Evolutionary conservation across 2,888 invertebrate species (phyloP).

Genomic region (Monoplex corrugatus): DNA sequence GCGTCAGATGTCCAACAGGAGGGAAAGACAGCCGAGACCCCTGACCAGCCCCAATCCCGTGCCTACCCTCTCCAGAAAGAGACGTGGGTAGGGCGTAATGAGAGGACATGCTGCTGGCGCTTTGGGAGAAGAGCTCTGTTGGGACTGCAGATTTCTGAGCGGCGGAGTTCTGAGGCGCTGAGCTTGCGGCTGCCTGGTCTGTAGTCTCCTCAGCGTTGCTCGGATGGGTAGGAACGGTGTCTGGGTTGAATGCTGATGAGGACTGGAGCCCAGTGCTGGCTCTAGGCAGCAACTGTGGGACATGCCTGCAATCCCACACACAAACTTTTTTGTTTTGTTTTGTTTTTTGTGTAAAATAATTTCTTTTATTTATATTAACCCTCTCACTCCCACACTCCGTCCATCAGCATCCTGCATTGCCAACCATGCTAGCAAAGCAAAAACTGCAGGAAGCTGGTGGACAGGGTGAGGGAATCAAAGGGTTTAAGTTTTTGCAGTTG

Average conservation of each 20-base stretch:
- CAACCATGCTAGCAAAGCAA: too few species aligned
- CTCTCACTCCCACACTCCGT: too few species aligned
- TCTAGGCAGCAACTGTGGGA: too few species aligned
- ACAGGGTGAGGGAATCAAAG: too few species aligned
- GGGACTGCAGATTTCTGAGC: neutral
- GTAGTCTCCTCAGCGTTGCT: neutral
- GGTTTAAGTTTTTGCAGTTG: too few species aligned
- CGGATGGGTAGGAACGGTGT: neutral
- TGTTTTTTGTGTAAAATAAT: too few species aligned
- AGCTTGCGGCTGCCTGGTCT: neutral
- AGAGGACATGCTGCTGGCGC: constrained; percentile 46
- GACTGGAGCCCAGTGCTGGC: too few species aligned
- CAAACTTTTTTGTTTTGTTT: too few species aligned
- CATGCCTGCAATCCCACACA: too few species aligned
- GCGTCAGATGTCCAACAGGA: neutral
- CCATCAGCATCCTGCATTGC: too few species aligned
- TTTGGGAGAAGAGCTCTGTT: constrained; percentile 6
- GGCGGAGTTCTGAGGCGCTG: neutral
- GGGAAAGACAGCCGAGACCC: neutral
- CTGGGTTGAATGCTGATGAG: neutral
- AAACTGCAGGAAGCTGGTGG: too few species aligned
- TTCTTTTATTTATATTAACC: too few species aligned
- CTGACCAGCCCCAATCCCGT: neutral
- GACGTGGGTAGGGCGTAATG: constrained; percentile 31
- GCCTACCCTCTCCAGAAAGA: neutral